A percentile compares a stretch with the other conserved stretches of the same genome.
These are phyloP conservation scores for Pygocentrus nattereri DNA, from an alignment of 2,797 vertebrate species.

Conservation along the genomic window DNA sequence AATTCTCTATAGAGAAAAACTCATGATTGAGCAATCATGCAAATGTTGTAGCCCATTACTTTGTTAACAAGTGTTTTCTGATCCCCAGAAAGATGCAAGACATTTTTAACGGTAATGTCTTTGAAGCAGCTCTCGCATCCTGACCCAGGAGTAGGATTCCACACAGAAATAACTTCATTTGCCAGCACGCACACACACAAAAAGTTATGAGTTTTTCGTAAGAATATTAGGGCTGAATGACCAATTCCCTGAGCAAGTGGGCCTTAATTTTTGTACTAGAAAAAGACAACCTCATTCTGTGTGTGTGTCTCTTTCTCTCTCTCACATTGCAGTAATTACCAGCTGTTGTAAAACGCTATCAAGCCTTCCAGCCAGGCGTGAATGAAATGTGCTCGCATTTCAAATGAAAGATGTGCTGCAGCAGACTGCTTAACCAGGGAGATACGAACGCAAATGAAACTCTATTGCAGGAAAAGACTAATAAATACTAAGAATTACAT, in stretches of 20 bases:
- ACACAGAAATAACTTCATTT: conserved; percentile 47
- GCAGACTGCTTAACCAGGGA: conserved; percentile 25
- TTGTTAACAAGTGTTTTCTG: conserved; percentile 54
- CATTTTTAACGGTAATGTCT: conserved; percentile 53
- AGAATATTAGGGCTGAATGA: conserved; percentile 29
- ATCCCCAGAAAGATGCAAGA: conserved; percentile 46
- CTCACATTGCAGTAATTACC: conserved; percentile 50
- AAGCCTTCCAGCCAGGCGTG: conserved; percentile 49
- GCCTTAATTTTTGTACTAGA: conserved; percentile 34
- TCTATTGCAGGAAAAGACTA: conserved; percentile 12
- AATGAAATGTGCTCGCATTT: conserved; percentile 45
- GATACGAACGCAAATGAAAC: conserved; percentile 30
- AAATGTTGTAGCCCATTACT: conserved; percentile 53
- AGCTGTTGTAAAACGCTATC: conserved; percentile 53
- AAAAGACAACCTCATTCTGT: conserved; percentile 38
- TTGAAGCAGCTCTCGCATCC: conserved; percentile 40
- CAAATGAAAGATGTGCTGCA: conserved; percentile 21
- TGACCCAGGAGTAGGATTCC: conserved; percentile 40
- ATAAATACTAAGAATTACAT: not conserved
- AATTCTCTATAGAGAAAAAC: conserved; percentile 38
- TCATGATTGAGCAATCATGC: conserved; percentile 56
- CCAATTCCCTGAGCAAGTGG: conserved; percentile 21
- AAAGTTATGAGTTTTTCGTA: conserved; percentile 25
- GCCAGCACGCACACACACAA: conserved; percentile 20
- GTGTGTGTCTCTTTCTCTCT: conserved; percentile 17